phyloP scores from a whole-genome alignment of 2,888 invertebrate genomes.

The Patella pellucida region DNA sequence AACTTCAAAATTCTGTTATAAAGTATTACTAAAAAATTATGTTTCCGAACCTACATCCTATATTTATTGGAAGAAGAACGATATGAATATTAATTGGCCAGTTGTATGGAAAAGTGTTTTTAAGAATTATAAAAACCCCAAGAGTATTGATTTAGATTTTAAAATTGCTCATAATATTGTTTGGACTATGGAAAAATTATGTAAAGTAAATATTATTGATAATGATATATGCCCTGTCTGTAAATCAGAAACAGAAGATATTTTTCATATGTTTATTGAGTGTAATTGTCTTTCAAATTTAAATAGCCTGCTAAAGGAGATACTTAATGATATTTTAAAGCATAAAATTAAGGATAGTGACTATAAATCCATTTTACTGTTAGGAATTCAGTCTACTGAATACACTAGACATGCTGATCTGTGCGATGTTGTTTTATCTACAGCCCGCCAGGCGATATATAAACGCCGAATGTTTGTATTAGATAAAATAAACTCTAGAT shows the following conservation, averaged over 20 bases:
- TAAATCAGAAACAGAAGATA: no score
- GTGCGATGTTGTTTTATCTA: no score
- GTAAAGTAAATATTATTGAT: background rate
- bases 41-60: background rate
- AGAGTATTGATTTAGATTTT: background rate
- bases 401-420: no score
- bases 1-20: background rate
- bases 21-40: background rate
- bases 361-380: background rate
- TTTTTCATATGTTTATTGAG: background rate
- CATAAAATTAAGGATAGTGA: no score
- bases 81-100: background rate
- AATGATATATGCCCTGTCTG: background rate
- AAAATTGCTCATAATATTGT: background rate
- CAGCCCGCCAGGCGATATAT: no score
- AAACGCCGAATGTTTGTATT: no score
- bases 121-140: background rate
- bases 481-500: no score
- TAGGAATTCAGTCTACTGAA: no score
- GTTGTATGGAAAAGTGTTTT: background rate
- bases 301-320: background rate
- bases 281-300: background rate
- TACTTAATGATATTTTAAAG: background rate
- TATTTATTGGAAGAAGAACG: background rate
- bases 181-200: background rate